These are phyloP conservation scores for Mechanitis messenoides DNA, from an alignment of 2,888 invertebrate genomes.

Conservation along the genomic window DNA sequence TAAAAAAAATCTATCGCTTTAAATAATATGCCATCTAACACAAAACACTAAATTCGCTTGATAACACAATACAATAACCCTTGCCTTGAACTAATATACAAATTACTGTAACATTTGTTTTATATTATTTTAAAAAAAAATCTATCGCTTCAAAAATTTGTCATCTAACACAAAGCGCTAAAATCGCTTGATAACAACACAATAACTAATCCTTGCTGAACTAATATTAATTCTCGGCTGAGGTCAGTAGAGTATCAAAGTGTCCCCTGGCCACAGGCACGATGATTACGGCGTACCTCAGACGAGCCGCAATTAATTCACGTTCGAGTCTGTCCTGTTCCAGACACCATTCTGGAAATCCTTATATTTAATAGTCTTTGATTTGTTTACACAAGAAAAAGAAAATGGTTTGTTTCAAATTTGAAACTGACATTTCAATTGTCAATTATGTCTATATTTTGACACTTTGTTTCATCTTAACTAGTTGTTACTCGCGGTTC, in stretches of 20 bases:
- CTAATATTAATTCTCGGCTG: conserved; percentile 1
- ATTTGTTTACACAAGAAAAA: conserved; percentile 2
- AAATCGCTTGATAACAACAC: background rate
- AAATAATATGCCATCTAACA: too few relatives aligned
- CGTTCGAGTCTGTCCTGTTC: conserved; percentile 46
- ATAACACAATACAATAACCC: background rate
- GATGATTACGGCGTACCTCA: conserved; percentile 58
- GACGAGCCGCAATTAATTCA: conserved; percentile 63
- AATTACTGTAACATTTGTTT: too few relatives aligned
- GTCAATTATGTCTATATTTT: too few relatives aligned
- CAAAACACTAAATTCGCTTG: background rate
- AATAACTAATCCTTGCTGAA: background rate
- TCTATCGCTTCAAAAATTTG: too few relatives aligned
- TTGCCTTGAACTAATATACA: background rate
- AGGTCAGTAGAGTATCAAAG: conserved; percentile 14
- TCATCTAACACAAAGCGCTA: background rate
- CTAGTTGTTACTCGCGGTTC: too few relatives aligned
- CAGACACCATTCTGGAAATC: conserved; percentile 47
- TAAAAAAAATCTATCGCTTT: too few relatives aligned
- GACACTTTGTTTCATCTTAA: too few relatives aligned
- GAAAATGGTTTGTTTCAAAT: too few relatives aligned
- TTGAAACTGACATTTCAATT: too few relatives aligned
- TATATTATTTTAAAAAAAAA: too few relatives aligned
- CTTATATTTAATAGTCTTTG: conserved; percentile 35
- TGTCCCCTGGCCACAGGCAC: conserved; percentile 48